These are phyloP conservation scores for Clanis bilineata DNA, from an alignment of 2,888 invertebrate species.

Conservation along the genomic window DNA sequence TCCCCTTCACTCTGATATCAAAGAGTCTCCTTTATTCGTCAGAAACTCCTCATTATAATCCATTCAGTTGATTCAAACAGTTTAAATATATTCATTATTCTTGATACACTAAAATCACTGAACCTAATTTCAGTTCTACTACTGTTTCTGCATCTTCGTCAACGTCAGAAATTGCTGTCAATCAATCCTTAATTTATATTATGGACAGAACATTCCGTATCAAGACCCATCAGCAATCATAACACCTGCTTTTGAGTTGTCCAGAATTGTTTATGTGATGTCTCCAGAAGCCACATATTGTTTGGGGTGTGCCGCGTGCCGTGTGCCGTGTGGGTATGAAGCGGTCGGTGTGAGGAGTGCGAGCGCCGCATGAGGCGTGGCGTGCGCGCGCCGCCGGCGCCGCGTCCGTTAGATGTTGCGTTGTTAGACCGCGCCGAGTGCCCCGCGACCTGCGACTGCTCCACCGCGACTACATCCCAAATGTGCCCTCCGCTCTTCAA, in stretches of 20 bases:
- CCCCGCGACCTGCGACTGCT: conserved; percentile 63
- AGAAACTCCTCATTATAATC: too few relatives aligned
- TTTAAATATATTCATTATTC: too few relatives aligned
- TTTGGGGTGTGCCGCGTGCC: too few relatives aligned
- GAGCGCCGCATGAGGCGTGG: conserved; percentile 27
- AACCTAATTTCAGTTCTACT: neutral
- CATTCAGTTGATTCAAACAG: too few relatives aligned
- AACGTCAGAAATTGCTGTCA: neutral
- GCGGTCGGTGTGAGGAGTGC: conserved; percentile 13
- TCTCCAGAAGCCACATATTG: conserved; percentile 11
- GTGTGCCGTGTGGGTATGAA: neutral
- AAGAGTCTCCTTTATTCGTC: too few relatives aligned
- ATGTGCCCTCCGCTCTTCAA: conserved; percentile 42
- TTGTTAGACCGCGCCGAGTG: conserved; percentile 68
- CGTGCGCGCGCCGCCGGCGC: conserved; percentile 40
- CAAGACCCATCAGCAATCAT: too few relatives aligned
- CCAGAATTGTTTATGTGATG: neutral
- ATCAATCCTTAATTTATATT: neutral
- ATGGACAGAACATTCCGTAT: too few relatives aligned
- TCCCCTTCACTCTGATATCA: neutral
- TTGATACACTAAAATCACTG: neutral
- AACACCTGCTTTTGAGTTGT: neutral
- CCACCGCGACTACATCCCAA: conserved; percentile 45
- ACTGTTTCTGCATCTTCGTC: neutral
- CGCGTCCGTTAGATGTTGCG: conserved; percentile 78